These are phyloP conservation scores for Geophilus truncorum DNA, from an alignment of 2,888 invertebrate species.

Conservation along the genomic window DNA sequence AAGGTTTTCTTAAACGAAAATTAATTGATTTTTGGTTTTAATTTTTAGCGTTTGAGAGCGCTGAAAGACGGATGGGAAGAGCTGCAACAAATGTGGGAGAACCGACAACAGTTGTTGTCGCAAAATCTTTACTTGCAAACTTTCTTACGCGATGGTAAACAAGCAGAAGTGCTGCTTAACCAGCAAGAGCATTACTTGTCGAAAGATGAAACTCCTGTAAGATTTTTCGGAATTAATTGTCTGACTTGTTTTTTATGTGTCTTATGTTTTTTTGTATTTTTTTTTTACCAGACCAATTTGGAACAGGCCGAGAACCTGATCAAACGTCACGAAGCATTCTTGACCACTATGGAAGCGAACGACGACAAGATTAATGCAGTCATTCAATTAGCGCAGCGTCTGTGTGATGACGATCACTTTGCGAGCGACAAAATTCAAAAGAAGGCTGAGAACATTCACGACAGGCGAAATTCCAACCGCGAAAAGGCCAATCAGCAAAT, in stretches of 20 bases:
- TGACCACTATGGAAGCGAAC: slow-evolving; percentile 99
- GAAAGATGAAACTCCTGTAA: slow-evolving; percentile 89
- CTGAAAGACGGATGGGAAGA: slow-evolving; percentile 99
- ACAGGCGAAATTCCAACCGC: slow-evolving; percentile 75
- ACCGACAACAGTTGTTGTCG: slow-evolving; percentile 86
- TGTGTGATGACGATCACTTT: slow-evolving; percentile 89
- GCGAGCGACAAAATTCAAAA: slow-evolving; percentile 94
- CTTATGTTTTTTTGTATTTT: slow-evolving; percentile 11
- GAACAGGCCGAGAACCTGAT: slow-evolving; percentile 97
- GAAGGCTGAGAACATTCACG: slow-evolving; percentile 90
- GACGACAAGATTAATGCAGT: slow-evolving; percentile 98
- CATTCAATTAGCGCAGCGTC: slow-evolving; percentile 84
- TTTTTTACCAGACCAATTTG: slow-evolving; percentile 59
- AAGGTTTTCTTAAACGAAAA: background rate
- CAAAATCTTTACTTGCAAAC: slow-evolving; percentile 93
- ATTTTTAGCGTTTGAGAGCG: slow-evolving; percentile 74
- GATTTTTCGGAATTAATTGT: slow-evolving; percentile 42
- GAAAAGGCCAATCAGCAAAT: slow-evolving; percentile 85
- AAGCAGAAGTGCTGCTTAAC: slow-evolving; percentile 93
- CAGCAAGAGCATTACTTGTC: slow-evolving; percentile 97
- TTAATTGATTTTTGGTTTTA: background rate
- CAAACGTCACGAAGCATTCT: slow-evolving; percentile 97
- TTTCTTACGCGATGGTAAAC: slow-evolving; percentile 92
- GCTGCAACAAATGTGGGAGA: slow-evolving; percentile 99
- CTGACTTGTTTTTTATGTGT: slow-evolving; percentile 30